Evolutionary conservation across 2,113 vertebrate species (phyloP).

Genomic region (Ctenodactylus gundi): DNA sequence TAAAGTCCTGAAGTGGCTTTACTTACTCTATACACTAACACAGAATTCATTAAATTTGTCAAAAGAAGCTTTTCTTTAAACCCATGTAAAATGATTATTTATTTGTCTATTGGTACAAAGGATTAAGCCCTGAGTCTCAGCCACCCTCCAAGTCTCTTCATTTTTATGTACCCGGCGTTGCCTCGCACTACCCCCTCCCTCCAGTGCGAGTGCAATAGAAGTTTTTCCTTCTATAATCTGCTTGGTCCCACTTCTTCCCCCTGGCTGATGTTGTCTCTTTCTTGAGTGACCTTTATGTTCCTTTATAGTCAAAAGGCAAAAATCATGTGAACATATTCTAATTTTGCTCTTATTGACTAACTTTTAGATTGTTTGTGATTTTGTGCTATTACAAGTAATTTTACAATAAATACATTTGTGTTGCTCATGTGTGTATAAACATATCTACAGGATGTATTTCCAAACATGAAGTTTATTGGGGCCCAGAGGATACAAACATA

Average conservation of each 20-base stretch:
- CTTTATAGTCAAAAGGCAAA: constrained; percentile 16
- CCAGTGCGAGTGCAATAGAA: not conserved
- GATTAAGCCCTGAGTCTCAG: not conserved
- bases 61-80: not conserved
- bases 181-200: not conserved
- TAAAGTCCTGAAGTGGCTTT: not conserved
- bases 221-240: not conserved
- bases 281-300: not conserved
- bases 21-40: not conserved
- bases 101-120: not conserved
- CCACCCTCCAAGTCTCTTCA: not conserved
- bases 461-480: not conserved
- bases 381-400: constrained; percentile 8
- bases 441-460: not conserved
- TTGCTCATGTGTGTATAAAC: not conserved
- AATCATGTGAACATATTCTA: no score
- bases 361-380: constrained; percentile 3
- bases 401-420: not conserved
- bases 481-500: not conserved
- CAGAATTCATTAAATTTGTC: not conserved
- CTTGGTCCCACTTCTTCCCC: not conserved
- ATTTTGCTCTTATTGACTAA: not conserved
- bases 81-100: not conserved
- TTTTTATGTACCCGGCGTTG: not conserved
- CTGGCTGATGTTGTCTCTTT: not conserved